Evolutionary conservation across 2,113 vertebrate species (phyloP), one percentile per base, ranked within the genome.

Genomic region (Notarius lentiginosus): DNA sequence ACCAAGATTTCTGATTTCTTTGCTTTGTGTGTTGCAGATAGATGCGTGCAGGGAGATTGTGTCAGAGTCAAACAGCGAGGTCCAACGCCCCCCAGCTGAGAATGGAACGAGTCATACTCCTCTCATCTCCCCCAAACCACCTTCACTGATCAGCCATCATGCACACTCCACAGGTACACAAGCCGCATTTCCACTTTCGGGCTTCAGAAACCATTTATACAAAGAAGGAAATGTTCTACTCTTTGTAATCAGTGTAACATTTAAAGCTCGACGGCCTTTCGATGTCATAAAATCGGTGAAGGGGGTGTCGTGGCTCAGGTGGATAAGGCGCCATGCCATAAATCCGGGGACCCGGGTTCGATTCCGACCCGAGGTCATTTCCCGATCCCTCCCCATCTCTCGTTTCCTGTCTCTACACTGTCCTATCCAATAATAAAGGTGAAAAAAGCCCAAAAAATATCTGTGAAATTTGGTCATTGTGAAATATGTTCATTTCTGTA

Each of bases 81-180:
- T 95, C 51, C 95, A 93, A 72, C 92, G 95, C 2, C 83, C 94
- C 68, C 97, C 97, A 30, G 95, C 97, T 77, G 98, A 99, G 93
- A 99, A 99, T 17, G 98, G 98, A 49, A 93, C 97, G 86, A 97
- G 94, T 91, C 96, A 94, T 89, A 95, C 96, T 12, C 93, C 97
- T 56, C 94, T 96, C 17, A 94, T 97, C 56, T 91, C 95, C 17
- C 96, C 96, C 0, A 99, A 97, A 87, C 95, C 96, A 4, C 95
- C 96, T 0, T 95, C 96, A 2, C 94, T 97, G 89, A 94, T 94
- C 83, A 93, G 94, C 83, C 96, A 96, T 47, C 97, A 95, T 88
- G 96, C 97, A 7, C 97, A 96, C 85, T 87, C 97, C 84, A 96
- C 97, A 95, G 97, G 98, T 99, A 94, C 20, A 87, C 41, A 12